Percentiles rank a stretch among this genome's conserved stretches.
Evolutionary conservation across 2,888 invertebrate species (phyloP).

Genomic region (Gnatocerus cornutus): DNA sequence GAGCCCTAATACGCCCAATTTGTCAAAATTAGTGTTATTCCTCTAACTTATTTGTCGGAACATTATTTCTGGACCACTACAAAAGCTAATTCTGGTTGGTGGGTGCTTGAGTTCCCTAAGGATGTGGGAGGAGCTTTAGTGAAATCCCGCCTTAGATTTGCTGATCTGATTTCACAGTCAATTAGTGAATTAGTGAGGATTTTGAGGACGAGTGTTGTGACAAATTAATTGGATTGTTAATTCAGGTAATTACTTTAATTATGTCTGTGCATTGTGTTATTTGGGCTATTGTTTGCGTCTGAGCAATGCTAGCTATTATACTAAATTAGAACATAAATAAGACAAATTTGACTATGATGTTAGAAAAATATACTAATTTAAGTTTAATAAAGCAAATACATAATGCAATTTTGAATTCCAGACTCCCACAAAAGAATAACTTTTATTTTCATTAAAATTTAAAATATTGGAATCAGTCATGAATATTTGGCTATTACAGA

Average conservation of each 20-base stretch:
- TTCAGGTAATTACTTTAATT: slow-evolving; percentile 30
- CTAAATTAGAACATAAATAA: no score
- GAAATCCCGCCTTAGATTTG: slow-evolving; percentile 48
- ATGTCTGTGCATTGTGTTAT: neutral
- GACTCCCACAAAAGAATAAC: no score
- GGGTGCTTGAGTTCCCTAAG: slow-evolving; percentile 54
- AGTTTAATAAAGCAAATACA: no score
- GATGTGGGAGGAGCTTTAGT: slow-evolving; percentile 58
- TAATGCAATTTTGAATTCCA: no score
- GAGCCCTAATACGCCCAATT: slow-evolving; percentile 15
- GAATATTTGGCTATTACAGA: no score
- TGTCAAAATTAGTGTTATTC: slow-evolving; percentile 32
- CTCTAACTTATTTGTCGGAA: slow-evolving; percentile 33
- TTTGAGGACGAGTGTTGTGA: slow-evolving; percentile 50
- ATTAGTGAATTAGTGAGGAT: slow-evolving; percentile 56
- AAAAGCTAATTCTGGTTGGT: slow-evolving; percentile 52
- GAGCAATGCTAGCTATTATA: no score
- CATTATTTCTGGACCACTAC: slow-evolving; percentile 50
- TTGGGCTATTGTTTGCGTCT: neutral
- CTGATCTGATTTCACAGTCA: slow-evolving; percentile 55
- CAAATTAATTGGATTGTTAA: slow-evolving; percentile 25
- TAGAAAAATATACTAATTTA: no score
- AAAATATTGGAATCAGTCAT: no score
- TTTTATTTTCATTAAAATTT: no score
- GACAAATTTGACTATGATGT: no score